These are phyloP conservation scores for Eupeodes latifasciatus DNA, from an alignment of 2,888 invertebrate species.

Conservation along the genomic window DNA sequence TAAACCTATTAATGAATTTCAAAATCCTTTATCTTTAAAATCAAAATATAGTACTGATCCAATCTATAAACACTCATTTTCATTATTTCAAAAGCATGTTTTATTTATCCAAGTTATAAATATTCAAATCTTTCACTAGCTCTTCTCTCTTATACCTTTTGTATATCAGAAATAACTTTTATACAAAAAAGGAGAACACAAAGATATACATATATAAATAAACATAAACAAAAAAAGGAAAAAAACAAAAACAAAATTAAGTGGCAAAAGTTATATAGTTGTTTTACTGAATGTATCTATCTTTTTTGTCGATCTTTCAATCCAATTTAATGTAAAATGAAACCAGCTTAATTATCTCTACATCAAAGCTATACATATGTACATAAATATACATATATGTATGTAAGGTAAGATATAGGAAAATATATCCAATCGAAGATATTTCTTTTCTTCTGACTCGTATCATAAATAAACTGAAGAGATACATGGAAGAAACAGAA, in stretches of 20 bases:
- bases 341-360: constrained; percentile 35
- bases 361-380: no score
- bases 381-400: no score
- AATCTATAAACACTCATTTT: no score
- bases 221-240: constrained; percentile 8
- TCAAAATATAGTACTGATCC: no score
- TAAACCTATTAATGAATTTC: no score
- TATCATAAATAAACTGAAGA: constrained; percentile 6
- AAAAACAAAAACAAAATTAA: constrained; percentile 52
- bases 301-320: constrained; percentile 33
- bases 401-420: constrained; percentile 20
- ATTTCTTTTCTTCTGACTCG: constrained; percentile 36
- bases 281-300: constrained; percentile 64
- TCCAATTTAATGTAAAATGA: constrained; percentile 45
- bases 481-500: background rate
- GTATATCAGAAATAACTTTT: no score
- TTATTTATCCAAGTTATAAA: no score
- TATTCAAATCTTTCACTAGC: no score
- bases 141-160: no score
- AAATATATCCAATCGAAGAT: constrained; percentile 59
- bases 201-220: background rate
- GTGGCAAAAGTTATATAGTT: constrained; percentile 71
- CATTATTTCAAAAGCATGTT: no score
- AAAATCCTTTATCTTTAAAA: no score
- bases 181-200: no score